Evolutionary conservation across 2,888 invertebrate species (phyloP).

Genomic region (Cataglyphis albicans): DNA sequence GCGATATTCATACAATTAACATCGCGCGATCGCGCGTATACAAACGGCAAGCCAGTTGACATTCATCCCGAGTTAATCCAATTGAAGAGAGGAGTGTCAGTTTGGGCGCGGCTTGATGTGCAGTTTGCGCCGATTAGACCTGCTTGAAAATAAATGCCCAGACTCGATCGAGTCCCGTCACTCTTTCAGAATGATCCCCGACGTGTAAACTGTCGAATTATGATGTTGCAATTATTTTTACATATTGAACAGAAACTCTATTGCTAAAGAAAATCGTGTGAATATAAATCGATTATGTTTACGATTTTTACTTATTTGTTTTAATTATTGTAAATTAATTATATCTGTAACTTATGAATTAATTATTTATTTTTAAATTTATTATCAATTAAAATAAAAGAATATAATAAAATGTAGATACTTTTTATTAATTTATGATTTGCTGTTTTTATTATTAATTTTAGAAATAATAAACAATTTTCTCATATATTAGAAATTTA

Average conservation of each 20-base stretch:
- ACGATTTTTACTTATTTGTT: not conserved
- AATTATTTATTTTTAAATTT: not conserved
- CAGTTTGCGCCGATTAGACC: slow-evolving; percentile 66
- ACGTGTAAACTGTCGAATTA: slow-evolving; percentile 25
- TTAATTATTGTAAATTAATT: not conserved
- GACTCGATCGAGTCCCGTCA: slow-evolving; percentile 32
- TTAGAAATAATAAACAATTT: not conserved
- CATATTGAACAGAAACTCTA: not conserved
- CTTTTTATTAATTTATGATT: not conserved
- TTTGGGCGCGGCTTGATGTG: slow-evolving; percentile 73
- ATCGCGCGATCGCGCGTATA: slow-evolving; percentile 58
- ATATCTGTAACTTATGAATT: not conserved
- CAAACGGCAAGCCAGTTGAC: slow-evolving; percentile 68
- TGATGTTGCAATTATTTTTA: not conserved
- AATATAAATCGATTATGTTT: not conserved
- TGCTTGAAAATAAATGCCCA: slow-evolving; percentile 47
- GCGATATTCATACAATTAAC: slow-evolving; percentile 78
- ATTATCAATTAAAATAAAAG: not conserved
- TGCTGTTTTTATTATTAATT: not conserved
- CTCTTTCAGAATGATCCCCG: slow-evolving; percentile 19
- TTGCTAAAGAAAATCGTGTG: not conserved
- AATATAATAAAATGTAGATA: not conserved
- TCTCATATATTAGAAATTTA: not conserved
- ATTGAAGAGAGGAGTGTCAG: slow-evolving; percentile 78
- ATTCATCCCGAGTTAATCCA: slow-evolving; percentile 75